phyloP scores from a whole-genome alignment of 1,140 invertebrate species.

The Hydropsyche tenuis region DNA sequence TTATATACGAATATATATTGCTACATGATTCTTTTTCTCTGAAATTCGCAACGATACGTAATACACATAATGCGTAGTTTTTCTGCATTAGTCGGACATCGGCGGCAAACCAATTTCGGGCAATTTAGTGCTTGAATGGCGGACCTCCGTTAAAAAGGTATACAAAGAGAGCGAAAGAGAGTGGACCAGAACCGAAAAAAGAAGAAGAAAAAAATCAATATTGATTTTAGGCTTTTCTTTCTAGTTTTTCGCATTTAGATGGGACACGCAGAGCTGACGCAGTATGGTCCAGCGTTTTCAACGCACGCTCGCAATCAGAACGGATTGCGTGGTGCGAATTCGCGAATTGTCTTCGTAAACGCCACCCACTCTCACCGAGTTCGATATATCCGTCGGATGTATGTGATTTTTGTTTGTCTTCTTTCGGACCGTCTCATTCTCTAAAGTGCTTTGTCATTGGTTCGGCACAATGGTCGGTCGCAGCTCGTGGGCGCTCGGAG shows the following conservation, averaged over 20 bases:
- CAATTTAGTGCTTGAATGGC: constrained; percentile 18
- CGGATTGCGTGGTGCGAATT: constrained; percentile 8
- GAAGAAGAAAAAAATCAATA: constrained; percentile 3
- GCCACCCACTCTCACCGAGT: too few relatives aligned
- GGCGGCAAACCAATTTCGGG: constrained; percentile 15
- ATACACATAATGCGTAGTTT: too few relatives aligned
- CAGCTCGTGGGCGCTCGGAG: neutral
- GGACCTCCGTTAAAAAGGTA: neutral
- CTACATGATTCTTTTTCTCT: too few relatives aligned
- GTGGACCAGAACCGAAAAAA: too few relatives aligned
- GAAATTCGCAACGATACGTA: too few relatives aligned
- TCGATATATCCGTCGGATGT: neutral
- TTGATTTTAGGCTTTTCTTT: constrained; percentile 5
- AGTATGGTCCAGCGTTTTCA: too few relatives aligned
- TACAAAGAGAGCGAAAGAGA: neutral
- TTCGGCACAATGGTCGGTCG: constrained; percentile 16
- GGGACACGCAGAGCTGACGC: too few relatives aligned
- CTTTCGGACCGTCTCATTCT: constrained; percentile 11
- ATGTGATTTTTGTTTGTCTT: constrained; percentile 33
- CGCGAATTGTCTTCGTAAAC: too few relatives aligned
- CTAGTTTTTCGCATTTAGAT: neutral
- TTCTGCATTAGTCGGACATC: neutral
- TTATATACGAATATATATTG: too few relatives aligned
- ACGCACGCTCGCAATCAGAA: too few relatives aligned
- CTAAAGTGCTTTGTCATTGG: constrained; percentile 34